Evolutionary conservation across 2,113 vertebrate species (phyloP), one percentile per base, ranked within the genome.

Genomic region (Pomatostomus ruficeps): DNA sequence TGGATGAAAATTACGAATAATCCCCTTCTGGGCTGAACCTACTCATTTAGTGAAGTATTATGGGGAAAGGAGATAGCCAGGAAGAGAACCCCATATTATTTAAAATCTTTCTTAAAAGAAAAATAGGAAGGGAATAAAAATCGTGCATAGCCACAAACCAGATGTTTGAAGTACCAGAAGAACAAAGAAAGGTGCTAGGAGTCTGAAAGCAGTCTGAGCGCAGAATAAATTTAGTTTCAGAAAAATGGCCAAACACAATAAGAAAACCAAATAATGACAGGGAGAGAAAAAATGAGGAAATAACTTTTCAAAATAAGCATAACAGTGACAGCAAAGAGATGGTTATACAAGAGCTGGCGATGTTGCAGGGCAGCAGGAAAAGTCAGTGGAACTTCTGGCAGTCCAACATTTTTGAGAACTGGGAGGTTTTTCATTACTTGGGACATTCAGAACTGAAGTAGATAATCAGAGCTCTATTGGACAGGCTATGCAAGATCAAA

Each of bases 141-240:
- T 48, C 0, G 12, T 61, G 73, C 55, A 29, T 51, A 88, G 86
- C 72, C 77, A 93, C 1, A 1, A 91, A 96, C 80, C 73, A 95
- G 77, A 93, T 81, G 82, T 90, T 86, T 86, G 65, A 95, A 38
- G 57, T 48, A 58, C 61, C 82, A 95, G 83, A 38, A 91, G 72
- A 85, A 79, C 73, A 96, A 89, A 92, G 78, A 91, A 94, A 94
- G 89, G 88, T 89, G 76, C 80, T 87, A 58, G 71, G 73, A 95
- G n/a, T 71, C 67, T 78, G 74, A 75, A 82, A 92, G 73, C 46
- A 42, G 35, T 7, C 65, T n/a, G 52, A 76, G 72, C 52, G 61
- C 55, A 88, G 77, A 88, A 90, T 25, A 36, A 84, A 91, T 83
- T 84, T 38, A 8, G 25, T 55, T 62, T 67, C 68, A 88, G 75